Conservation (phyloP, 2,113 vertebrate genomes). For the Ailuropoda melanoleuca region DNA sequence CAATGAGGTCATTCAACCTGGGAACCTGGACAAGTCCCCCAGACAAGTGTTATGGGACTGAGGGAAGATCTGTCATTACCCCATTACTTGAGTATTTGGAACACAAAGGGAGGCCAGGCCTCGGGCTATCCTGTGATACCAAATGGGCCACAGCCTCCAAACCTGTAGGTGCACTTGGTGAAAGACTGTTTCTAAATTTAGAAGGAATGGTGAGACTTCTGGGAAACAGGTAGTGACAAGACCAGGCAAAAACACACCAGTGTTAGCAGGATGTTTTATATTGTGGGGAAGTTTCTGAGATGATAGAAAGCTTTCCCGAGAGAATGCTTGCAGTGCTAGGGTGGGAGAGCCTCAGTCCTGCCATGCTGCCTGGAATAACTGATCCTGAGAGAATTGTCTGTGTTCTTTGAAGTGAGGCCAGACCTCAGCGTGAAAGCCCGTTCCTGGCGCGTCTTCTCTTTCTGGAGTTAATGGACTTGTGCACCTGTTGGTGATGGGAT, state of each 20-base stretch:
- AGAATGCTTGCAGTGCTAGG: neutral
- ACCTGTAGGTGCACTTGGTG: neutral
- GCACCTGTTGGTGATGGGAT: neutral
- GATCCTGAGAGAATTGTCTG: accelerated
- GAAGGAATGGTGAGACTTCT: neutral
- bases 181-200: neutral
- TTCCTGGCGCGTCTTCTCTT: accelerated
- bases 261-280: neutral
- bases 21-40: neutral
- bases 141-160: neutral
- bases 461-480: neutral
- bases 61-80: neutral
- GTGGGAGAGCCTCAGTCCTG: neutral
- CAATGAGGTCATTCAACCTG: neutral
- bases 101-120: neutral
- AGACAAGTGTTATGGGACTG: neutral
- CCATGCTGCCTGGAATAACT: neutral
- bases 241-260: neutral
- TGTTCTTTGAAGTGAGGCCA: no score
- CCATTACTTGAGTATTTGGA: neutral
- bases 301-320: neutral
- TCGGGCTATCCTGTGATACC: neutral
- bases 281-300: neutral
- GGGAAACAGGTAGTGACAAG: neutral
- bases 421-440: neutral